Percentiles rank a stretch among this genome's conserved stretches.
phyloP scores from a whole-genome alignment of 2,113 vertebrate species.

The Myiozetetes cayanensis region DNA sequence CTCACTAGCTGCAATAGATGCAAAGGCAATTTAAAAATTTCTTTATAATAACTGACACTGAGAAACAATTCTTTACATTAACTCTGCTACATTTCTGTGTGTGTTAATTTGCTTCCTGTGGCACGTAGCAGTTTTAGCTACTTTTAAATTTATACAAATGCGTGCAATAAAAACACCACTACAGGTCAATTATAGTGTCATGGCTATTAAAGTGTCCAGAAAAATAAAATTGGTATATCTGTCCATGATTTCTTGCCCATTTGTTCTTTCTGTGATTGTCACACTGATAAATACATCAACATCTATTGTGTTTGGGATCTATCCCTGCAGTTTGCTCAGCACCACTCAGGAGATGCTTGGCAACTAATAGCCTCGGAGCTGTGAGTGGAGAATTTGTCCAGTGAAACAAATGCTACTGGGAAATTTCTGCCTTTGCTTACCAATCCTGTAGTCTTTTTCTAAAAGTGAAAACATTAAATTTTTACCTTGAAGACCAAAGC shows the following conservation, averaged over 20 bases:
- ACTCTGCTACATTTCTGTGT: not conserved
- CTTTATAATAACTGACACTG: not conserved
- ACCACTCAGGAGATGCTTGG: not conserved
- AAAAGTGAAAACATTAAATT: not conserved
- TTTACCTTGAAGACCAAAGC: not conserved
- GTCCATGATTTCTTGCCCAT: not conserved
- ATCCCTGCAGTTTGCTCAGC: not conserved
- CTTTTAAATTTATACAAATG: slow-evolving; percentile 38
- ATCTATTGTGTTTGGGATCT: not conserved
- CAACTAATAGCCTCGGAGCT: not conserved
- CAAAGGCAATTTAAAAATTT: not conserved
- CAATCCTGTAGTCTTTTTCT: not conserved
- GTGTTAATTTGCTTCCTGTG: slow-evolving; percentile 29
- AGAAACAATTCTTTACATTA: slow-evolving; percentile 28
- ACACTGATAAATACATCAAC: not conserved
- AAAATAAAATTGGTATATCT: slow-evolving; percentile 3
- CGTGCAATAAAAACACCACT: slow-evolving; percentile 18
- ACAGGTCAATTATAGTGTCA: slow-evolving; percentile 36
- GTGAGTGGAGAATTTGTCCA: not conserved
- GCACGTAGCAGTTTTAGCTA: not conserved
- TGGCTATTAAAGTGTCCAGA: not conserved
- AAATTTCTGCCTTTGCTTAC: slow-evolving; percentile 6
- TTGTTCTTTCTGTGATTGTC: not conserved
- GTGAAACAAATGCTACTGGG: not conserved
- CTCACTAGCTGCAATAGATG: not conserved